Conservation (phyloP, 2,888 invertebrate genomes). For the Chaitophorus viminalis region DNA sequence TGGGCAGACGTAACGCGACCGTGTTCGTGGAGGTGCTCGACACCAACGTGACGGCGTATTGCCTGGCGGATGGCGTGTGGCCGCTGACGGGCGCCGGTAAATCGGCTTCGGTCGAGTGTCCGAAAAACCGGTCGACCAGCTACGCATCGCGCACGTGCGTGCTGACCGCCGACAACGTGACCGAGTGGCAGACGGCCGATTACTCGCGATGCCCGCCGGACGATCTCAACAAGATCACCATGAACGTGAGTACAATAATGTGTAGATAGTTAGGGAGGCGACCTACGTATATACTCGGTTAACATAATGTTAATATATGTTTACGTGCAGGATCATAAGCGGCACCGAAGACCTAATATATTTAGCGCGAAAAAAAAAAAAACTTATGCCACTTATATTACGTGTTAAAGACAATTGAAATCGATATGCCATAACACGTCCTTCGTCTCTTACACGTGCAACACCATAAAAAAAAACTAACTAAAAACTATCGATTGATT, state of each 20-base stretch:
- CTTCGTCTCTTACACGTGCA: neutral
- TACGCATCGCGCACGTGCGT: conserved; percentile 72
- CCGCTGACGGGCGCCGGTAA: conserved; percentile 59
- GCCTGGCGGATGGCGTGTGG: conserved; percentile 68
- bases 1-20: conserved; percentile 63
- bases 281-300: too few species aligned
- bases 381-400: too few species aligned
- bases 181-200: conserved; percentile 80
- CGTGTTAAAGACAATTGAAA: too few species aligned
- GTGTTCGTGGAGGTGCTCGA: conserved; percentile 76
- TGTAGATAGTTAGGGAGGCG: too few species aligned
- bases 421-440: too few species aligned
- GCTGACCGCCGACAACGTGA: conserved; percentile 73
- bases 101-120: conserved; percentile 64
- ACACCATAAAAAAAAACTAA: too few species aligned
- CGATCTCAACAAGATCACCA: conserved; percentile 67
- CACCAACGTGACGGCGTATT: conserved; percentile 72
- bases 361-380: too few species aligned
- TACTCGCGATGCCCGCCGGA: conserved; percentile 79
- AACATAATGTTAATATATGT: too few species aligned
- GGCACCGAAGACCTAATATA: too few species aligned
- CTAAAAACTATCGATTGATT: too few species aligned
- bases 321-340: too few species aligned
- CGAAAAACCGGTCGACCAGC: conserved; percentile 66
- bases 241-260: conserved; percentile 70